phyloP scores from a whole-genome alignment of 2,888 invertebrate genomes.

The Zootermopsis nevadensis region DNA sequence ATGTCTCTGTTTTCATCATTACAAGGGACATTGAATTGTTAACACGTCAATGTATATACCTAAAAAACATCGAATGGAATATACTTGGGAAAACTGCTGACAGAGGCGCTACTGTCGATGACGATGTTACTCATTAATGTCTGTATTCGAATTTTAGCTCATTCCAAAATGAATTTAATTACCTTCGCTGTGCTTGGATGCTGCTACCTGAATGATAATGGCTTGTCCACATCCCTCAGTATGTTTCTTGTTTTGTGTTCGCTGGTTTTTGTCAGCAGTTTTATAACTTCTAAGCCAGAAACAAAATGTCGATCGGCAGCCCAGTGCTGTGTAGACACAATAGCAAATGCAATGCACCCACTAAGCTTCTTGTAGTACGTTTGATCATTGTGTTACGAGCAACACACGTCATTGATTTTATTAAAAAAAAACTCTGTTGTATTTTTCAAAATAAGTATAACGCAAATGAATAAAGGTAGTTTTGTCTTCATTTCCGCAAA shows the following conservation, averaged over 20 bases:
- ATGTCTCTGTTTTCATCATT: neutral
- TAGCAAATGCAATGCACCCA: neutral
- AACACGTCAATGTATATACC: neutral
- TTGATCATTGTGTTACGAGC: neutral
- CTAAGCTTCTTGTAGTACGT: neutral
- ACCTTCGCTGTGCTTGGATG: neutral
- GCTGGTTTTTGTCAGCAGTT: too few species aligned
- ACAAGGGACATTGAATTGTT: neutral
- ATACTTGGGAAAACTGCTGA: neutral
- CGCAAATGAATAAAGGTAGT: neutral
- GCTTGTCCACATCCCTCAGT: neutral
- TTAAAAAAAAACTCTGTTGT: neutral
- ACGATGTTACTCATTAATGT: conserved; percentile 5
- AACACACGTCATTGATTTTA: neutral
- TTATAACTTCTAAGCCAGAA: neutral
- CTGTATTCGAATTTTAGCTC: conserved; percentile 1
- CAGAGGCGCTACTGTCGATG: neutral
- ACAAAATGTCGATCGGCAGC: neutral
- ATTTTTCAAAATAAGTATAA: neutral
- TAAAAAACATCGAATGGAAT: neutral
- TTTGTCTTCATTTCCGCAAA: neutral
- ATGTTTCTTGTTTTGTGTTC: neutral
- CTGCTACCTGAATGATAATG: neutral
- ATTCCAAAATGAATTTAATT: conserved; percentile 9
- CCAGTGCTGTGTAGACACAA: neutral